Conservation (phyloP, 37 sponge, comb jelly and placozoan species). For the Hormiphora californensis region DNA sequence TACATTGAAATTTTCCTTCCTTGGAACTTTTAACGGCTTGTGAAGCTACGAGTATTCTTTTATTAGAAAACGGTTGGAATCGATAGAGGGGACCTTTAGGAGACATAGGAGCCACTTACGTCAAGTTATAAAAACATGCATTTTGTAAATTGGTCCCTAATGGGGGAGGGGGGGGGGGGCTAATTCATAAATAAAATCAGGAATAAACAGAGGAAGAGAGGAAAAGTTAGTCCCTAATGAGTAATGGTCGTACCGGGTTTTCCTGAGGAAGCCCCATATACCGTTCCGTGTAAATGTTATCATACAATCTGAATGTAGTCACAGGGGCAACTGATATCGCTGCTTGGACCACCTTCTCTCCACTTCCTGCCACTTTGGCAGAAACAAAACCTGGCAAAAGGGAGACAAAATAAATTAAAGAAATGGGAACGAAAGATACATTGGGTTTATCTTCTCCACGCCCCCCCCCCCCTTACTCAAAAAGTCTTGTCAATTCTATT, state of each 20-base stretch:
- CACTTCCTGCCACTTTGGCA: slow-evolving; percentile 31
- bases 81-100: no score
- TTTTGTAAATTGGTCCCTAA: neutral
- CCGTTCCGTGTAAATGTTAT: slow-evolving; percentile 38
- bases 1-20: no score
- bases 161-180: neutral
- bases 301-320: slow-evolving; percentile 22
- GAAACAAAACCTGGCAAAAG: slow-evolving; percentile 4
- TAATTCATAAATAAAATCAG: no score
- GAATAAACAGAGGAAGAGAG: no score
- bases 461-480: no score
- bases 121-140: no score
- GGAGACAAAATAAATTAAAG: neutral
- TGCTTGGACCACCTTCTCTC: neutral
- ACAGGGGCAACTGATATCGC: slow-evolving; percentile 26
- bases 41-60: no score
- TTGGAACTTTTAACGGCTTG: no score
- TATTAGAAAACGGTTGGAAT: no score
- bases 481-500: no score
- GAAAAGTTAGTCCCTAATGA: no score
- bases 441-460: neutral
- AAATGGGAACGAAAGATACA: neutral
- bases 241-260: slow-evolving; percentile 41
- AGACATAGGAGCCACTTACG: no score
- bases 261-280: slow-evolving; percentile 14